phyloP scores from a whole-genome alignment of 1,140 invertebrate genomes.

The Heliothis subflexa region DNA sequence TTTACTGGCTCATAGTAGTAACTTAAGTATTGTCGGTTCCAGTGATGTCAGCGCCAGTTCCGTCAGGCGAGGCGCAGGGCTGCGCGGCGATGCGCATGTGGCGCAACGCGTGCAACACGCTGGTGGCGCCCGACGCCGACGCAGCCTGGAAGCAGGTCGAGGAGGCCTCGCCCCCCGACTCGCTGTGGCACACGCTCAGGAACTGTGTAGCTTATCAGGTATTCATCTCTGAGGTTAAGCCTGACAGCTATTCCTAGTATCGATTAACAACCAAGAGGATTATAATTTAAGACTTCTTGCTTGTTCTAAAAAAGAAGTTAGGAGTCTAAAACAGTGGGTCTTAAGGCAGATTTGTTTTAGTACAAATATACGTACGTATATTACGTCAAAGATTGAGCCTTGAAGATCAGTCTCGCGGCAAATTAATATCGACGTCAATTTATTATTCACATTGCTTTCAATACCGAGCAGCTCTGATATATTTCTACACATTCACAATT shows the following conservation, averaged over 20 bases:
- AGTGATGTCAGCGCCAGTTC: slow-evolving; percentile 46
- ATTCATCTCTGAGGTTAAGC: background rate
- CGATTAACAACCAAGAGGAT: too few relatives aligned
- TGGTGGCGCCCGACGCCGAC: slow-evolving; percentile 67
- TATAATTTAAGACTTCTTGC: too few relatives aligned
- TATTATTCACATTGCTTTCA: background rate
- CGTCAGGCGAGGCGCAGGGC: slow-evolving; percentile 68
- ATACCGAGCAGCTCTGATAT: background rate
- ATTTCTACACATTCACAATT: too few relatives aligned
- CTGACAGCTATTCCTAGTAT: too few relatives aligned
- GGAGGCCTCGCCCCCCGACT: slow-evolving; percentile 67
- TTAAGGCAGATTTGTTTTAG: too few relatives aligned
- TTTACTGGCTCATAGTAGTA: background rate
- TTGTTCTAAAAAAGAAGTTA: too few relatives aligned
- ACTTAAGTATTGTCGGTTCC: background rate
- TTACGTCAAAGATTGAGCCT: background rate
- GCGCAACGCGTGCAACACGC: slow-evolving; percentile 69
- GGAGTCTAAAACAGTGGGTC: too few relatives aligned
- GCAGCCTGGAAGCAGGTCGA: slow-evolving; percentile 72
- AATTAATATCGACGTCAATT: background rate
- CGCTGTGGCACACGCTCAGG: slow-evolving; percentile 74
- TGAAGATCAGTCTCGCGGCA: too few relatives aligned
- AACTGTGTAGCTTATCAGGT: slow-evolving; percentile 81
- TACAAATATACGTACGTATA: too few relatives aligned
- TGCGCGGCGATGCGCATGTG: slow-evolving; percentile 77